These are phyloP conservation scores for Perca fluviatilis DNA, from an alignment of 2,113 vertebrate genomes.

Conservation along the genomic window DNA sequence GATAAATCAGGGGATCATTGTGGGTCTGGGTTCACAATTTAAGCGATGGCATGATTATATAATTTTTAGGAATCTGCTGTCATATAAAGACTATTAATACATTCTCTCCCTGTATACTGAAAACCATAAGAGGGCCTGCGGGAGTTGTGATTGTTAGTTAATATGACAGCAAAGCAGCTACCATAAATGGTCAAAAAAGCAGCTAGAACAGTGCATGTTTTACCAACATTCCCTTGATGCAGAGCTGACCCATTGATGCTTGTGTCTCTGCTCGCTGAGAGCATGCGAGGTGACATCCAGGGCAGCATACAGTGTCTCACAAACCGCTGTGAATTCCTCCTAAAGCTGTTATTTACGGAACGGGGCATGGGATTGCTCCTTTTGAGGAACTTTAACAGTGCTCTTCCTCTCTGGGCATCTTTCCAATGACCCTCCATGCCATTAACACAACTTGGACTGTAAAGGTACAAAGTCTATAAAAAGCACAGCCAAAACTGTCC, in stretches of 20 bases:
- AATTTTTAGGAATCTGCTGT: not conserved
- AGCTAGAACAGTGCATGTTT: not conserved
- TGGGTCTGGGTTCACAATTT: not conserved
- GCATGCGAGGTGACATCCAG: slow-evolving; percentile 41
- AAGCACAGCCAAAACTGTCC: not conserved
- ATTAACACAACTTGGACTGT: slow-evolving; percentile 7
- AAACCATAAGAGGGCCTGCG: not conserved
- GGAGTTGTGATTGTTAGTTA: not conserved
- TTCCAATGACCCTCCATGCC: not conserved
- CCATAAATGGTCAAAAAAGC: slow-evolving; percentile 48
- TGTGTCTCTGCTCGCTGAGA: not conserved
- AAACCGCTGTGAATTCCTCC: slow-evolving; percentile 21
- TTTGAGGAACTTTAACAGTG: slow-evolving; percentile 36
- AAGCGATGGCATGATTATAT: not conserved
- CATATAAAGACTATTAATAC: not conserved
- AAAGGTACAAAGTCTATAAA: slow-evolving; percentile 1
- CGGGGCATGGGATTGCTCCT: slow-evolving; percentile 38
- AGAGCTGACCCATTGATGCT: slow-evolving; percentile 1
- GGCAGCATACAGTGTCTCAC: slow-evolving; percentile 23
- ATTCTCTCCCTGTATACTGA: not conserved
- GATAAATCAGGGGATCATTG: not conserved
- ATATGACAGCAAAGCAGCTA: not conserved
- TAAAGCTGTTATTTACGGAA: slow-evolving; percentile 62
- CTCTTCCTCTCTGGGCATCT: not conserved
- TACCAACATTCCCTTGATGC: not conserved